Evolutionary conservation across 2,797 vertebrate genomes (phyloP).

Genomic region (Cuniculus paca): DNA sequence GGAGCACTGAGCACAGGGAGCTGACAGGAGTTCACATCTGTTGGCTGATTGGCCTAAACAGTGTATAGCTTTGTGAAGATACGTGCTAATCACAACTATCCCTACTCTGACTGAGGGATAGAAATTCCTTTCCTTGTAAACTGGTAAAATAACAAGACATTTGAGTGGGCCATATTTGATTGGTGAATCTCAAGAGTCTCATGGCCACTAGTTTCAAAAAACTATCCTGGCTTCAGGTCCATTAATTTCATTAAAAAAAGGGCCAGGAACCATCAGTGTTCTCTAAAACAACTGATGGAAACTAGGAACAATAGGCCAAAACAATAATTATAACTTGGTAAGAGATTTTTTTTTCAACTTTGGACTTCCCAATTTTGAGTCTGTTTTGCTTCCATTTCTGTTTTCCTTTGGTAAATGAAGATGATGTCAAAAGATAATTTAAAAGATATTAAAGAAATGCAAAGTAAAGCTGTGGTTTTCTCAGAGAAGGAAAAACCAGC

Average conservation of each 20-base stretch:
- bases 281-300: background rate
- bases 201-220: background rate
- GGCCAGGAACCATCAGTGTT: background rate
- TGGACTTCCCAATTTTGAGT: background rate
- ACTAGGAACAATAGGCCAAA: background rate
- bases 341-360: background rate
- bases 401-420: background rate
- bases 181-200: background rate
- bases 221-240: background rate
- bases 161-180: background rate
- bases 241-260: background rate
- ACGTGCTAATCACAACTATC: background rate
- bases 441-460: background rate
- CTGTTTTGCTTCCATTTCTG: background rate
- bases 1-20: background rate
- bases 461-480: background rate
- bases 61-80: background rate
- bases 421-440: background rate
- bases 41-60: background rate
- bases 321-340: background rate
- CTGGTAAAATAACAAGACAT: background rate
- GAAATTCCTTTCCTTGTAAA: background rate
- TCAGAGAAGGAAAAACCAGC: background rate
- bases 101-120: background rate
- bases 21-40: background rate